Conservation (phyloP, 2,888 invertebrate genomes). For the Drosophila mimetica region DNA sequence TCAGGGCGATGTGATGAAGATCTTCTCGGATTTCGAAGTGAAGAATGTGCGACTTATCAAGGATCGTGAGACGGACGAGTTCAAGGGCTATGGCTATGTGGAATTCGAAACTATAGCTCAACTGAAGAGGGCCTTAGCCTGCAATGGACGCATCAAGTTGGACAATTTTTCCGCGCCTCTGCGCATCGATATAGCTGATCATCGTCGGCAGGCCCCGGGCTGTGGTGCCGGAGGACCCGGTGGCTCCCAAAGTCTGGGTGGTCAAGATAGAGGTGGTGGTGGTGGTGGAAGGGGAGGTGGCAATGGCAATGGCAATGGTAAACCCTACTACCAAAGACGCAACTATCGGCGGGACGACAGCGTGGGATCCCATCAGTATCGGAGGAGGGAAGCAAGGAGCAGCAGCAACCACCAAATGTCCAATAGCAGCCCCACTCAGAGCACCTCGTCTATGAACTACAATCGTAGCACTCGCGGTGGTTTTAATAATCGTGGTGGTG, state of each 20-base stretch:
- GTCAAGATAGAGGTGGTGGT: constrained; percentile 7
- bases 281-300: constrained; percentile 68
- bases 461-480: constrained; percentile 19
- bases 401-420: constrained; percentile 25
- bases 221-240: constrained; percentile 49
- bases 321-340: constrained; percentile 51
- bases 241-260: constrained; percentile 14
- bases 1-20: constrained; percentile 96
- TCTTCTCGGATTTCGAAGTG: constrained; percentile 88
- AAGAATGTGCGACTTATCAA: constrained; percentile 96
- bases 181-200: constrained; percentile 94
- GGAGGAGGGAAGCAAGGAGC: constrained; percentile 30
- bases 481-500: constrained; percentile 30
- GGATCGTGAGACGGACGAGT: constrained; percentile 97
- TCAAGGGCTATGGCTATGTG: constrained; percentile 98
- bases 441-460: constrained; percentile 16
- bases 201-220: constrained; percentile 85
- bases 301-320: neutral
- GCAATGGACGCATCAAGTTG: constrained; percentile 91
- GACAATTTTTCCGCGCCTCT: constrained; percentile 88
- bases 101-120: constrained; percentile 94
- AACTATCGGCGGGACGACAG: constrained; percentile 55
- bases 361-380: constrained; percentile 44
- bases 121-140: constrained; percentile 91
- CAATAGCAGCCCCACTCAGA: constrained; percentile 40